phyloP scores from a whole-genome alignment of 2,113 vertebrate genomes.

The Gasterosteus aculeatus region DNA sequence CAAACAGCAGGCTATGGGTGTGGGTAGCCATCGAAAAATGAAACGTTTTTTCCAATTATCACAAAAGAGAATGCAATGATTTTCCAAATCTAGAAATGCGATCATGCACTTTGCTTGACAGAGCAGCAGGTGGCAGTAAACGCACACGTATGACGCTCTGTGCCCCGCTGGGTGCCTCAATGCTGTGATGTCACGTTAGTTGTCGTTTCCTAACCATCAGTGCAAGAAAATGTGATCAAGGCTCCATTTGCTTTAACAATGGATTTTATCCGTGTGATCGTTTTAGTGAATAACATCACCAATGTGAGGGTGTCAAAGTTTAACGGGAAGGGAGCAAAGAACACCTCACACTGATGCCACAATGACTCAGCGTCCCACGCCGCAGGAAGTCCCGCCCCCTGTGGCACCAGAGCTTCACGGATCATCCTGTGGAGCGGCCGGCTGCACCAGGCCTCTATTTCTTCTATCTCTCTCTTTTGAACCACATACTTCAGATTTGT shows the following conservation, averaged over 20 bases:
- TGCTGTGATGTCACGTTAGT: neutral
- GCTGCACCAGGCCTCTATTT: neutral
- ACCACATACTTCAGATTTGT: neutral
- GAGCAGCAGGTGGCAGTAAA: slow-evolving; percentile 61
- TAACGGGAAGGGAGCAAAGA: slow-evolving; percentile 6
- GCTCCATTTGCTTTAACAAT: slow-evolving; percentile 18
- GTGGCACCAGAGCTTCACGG: neutral
- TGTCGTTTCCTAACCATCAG: neutral
- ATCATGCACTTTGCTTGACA: slow-evolving; percentile 14
- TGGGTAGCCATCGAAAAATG: neutral
- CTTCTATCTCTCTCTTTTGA: neutral
- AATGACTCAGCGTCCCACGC: neutral
- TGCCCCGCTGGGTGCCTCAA: neutral
- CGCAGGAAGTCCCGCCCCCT: neutral
- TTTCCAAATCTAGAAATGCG: neutral
- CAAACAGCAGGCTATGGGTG: neutral
- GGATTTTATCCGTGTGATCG: neutral
- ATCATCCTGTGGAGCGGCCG: neutral
- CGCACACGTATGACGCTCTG: neutral
- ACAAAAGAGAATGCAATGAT: neutral
- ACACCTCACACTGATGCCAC: neutral
- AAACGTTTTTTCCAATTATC: neutral
- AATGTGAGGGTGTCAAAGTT: slow-evolving; percentile 3
- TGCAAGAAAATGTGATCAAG: slow-evolving; percentile 13
- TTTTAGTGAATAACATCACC: neutral